Conservation (phyloP, 1,140 invertebrate genomes). For the Tetramorium alpestre region DNA sequence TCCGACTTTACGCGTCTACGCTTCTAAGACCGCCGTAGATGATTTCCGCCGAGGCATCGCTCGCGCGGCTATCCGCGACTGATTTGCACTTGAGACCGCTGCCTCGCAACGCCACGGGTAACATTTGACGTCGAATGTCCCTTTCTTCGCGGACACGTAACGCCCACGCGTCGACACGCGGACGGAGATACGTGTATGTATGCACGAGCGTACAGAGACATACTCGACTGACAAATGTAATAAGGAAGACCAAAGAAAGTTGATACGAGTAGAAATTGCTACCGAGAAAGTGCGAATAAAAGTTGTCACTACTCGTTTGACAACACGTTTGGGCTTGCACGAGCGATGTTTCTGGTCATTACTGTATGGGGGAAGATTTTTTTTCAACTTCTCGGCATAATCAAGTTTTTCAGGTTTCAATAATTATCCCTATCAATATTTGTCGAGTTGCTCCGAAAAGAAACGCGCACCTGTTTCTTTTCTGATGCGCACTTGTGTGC, state of each 20-base stretch:
- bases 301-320: neutral
- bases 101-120: neutral
- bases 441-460: no score
- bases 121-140: neutral
- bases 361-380: neutral
- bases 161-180: neutral
- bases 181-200: neutral
- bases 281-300: conserved; percentile 25
- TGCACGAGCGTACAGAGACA: no score
- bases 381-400: neutral
- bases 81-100: neutral
- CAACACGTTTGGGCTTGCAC: neutral
- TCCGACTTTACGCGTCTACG: conserved; percentile 24
- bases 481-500: neutral
- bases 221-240: neutral
- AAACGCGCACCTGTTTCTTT: neutral
- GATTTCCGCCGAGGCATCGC: neutral
- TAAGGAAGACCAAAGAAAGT: neutral
- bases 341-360: neutral
- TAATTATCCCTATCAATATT: neutral
- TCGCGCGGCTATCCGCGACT: neutral
- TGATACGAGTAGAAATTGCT: conserved; percentile 5
- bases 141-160: neutral
- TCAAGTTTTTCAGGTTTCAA: conserved; percentile 6
- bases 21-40: neutral